phyloP scores from a whole-genome alignment of 2,888 invertebrate species.

The Capitulum mitella region DNA sequence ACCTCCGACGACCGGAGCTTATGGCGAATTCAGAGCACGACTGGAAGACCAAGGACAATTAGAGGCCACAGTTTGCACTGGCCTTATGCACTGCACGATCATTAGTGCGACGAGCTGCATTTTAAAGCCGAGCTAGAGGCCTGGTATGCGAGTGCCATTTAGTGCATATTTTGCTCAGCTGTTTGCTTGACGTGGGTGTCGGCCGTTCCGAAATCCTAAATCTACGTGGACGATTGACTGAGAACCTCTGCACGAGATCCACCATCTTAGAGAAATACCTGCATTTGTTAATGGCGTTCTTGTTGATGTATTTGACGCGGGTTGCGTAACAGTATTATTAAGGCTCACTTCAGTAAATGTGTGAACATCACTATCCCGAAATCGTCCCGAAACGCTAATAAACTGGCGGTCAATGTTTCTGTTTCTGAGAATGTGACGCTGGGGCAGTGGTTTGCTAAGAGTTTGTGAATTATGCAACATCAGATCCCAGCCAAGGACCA shows the following conservation, averaged over 20 bases:
- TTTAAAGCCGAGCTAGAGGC: not conserved
- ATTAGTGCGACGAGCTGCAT: conserved; percentile 7
- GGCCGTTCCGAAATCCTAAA: not conserved
- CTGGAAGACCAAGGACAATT: not conserved
- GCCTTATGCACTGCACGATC: not conserved
- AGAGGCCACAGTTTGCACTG: not conserved
- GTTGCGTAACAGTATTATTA: conserved; percentile 16
- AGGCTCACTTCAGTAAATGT: conserved; percentile 8
- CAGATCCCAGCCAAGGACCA: too few species aligned
- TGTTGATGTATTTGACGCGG: conserved; percentile 17
- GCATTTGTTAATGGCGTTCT: not conserved
- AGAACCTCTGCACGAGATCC: not conserved
- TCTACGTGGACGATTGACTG: not conserved
- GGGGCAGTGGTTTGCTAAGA: too few species aligned
- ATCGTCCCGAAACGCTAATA: not conserved
- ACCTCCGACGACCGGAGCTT: not conserved
- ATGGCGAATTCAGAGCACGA: not conserved
- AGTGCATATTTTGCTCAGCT: not conserved
- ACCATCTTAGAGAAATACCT: not conserved
- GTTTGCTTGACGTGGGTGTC: not conserved
- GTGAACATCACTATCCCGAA: not conserved
- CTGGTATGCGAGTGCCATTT: conserved; percentile 5
- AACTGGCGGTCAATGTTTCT: not conserved
- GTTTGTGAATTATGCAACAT: too few species aligned
- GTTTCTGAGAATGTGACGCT: not conserved